Evolutionary conservation across 2,797 vertebrate genomes (phyloP).

Genomic region (Heteromormyrus szaboi): DNA sequence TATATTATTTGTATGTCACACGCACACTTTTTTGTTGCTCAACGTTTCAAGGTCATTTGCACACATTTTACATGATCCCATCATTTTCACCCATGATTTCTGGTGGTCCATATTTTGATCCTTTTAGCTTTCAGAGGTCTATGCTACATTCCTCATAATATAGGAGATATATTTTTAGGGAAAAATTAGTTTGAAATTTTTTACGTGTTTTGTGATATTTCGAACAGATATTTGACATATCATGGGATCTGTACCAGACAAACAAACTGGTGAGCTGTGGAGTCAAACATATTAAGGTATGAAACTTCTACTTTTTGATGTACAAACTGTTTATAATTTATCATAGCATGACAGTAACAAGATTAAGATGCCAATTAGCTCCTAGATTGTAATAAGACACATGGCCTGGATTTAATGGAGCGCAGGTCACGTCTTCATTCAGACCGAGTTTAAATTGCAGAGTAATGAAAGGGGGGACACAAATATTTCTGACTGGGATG

Average conservation of each 20-base stretch:
- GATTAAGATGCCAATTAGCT: not conserved
- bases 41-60: not conserved
- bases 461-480: not conserved
- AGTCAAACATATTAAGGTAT: slow-evolving; percentile 99
- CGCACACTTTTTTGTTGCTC: not conserved
- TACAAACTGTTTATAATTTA: not conserved
- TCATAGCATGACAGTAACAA: not conserved
- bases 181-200: not conserved
- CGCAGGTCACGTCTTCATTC: not conserved
- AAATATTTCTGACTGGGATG: not conserved
- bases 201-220: slow-evolving; percentile 31
- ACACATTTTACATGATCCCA: not conserved
- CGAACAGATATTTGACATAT: slow-evolving; percentile 96
- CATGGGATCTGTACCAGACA: slow-evolving; percentile 97
- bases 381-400: not conserved
- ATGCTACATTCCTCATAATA: not conserved
- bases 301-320: not conserved
- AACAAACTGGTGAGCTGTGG: slow-evolving; percentile 98
- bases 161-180: not conserved
- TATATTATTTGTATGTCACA: not conserved
- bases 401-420: not conserved
- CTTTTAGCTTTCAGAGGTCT: not conserved
- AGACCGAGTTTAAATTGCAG: not conserved
- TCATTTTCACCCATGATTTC: not conserved
- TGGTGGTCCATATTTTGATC: not conserved